phyloP scores from a whole-genome alignment of 2,888 invertebrate species.

The Rhopalosiphum nymphaeae region DNA sequence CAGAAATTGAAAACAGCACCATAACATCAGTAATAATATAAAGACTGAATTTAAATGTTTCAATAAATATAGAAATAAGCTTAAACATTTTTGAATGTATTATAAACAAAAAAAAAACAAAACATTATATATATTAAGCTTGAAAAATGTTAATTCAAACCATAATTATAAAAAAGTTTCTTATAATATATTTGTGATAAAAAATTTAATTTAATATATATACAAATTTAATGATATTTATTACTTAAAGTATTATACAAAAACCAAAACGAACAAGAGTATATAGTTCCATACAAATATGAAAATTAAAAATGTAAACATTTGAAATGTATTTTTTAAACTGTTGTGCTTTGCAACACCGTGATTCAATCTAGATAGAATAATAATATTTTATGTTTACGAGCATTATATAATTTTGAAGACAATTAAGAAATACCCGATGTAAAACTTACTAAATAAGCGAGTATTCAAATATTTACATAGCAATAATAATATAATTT shows the following conservation, averaged over 20 bases:
- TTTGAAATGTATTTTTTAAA: neutral
- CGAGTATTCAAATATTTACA: neutral
- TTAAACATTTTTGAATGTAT: neutral
- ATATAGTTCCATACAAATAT: neutral
- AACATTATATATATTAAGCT: neutral
- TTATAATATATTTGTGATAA: neutral
- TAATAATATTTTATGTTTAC: neutral
- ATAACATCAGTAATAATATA: neutral
- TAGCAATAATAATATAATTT: neutral
- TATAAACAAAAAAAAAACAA: neutral
- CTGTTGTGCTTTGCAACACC: neutral
- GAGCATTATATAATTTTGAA: neutral
- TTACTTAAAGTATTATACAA: neutral
- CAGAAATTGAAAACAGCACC: neutral
- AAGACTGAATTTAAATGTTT: neutral
- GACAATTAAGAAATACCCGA: neutral
- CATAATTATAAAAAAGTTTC: neutral
- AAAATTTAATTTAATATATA: neutral
- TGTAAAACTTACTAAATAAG: neutral
- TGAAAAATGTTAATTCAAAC: neutral
- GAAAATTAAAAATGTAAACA: neutral
- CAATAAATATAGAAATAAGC: neutral
- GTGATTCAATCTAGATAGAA: neutral
- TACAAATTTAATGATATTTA: neutral
- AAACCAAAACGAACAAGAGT: neutral